Conservation (phyloP, 2,113 vertebrate genomes). For the Centropus unirufus region DNA sequence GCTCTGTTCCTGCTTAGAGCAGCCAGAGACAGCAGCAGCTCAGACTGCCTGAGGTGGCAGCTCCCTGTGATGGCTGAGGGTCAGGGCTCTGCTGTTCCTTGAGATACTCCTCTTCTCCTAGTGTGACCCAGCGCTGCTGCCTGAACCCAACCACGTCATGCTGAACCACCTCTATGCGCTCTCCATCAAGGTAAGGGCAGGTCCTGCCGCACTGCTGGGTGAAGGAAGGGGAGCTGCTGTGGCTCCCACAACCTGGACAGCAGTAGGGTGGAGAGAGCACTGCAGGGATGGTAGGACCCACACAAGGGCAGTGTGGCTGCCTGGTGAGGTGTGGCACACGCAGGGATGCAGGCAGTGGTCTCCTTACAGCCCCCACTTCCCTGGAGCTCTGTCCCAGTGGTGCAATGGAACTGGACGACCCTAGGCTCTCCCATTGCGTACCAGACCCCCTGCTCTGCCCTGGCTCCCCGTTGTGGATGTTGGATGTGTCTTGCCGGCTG, state of each 20-base stretch:
- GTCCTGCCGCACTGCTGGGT: fast-evolving
- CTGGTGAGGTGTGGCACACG: fast-evolving
- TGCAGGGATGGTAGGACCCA: background rate
- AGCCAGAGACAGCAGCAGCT: background rate
- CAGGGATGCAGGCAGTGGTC: background rate
- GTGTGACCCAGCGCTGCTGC: constrained; percentile 96
- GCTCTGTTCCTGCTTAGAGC: background rate
- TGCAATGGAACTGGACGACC: background rate
- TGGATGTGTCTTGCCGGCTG: background rate
- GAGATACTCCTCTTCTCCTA: constrained; percentile 63
- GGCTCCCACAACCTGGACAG: background rate
- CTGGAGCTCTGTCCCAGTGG: background rate
- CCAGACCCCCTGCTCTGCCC: background rate
- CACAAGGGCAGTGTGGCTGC: background rate
- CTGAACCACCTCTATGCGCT: constrained; percentile 96
- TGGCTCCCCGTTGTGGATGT: fast-evolving
- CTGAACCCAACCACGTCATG: constrained; percentile 98
- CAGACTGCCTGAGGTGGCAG: background rate
- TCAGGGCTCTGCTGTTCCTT: background rate
- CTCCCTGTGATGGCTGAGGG: background rate
- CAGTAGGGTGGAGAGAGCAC: fast-evolving
- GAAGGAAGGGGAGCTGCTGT: background rate
- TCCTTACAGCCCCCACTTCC: background rate
- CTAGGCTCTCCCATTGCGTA: background rate
- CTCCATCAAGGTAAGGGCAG: constrained; percentile 91